Percentiles rank a stretch among this genome's conserved stretches.
Conservation (phyloP, 2,888 invertebrate species). For the Keiferia lycopersicella region DNA sequence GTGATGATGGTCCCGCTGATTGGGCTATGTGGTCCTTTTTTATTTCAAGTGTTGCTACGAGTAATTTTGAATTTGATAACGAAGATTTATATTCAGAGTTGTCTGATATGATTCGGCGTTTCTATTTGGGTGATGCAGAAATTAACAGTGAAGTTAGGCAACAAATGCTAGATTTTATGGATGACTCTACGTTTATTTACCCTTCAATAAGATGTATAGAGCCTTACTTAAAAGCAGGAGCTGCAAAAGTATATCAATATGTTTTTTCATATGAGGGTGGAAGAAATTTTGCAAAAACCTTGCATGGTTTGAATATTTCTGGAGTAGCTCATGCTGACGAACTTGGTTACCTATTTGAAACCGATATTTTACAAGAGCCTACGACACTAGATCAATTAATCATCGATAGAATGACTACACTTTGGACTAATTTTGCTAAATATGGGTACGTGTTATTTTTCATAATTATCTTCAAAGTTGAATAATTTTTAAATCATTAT, state of each 20-base stretch:
- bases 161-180: background rate
- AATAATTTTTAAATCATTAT: too few species aligned
- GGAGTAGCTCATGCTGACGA: constrained; percentile 53
- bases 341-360: constrained; percentile 54
- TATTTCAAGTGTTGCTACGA: background rate
- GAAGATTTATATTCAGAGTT: constrained; percentile 34
- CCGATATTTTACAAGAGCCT: constrained; percentile 26
- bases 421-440: constrained; percentile 49
- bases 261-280: constrained; percentile 37
- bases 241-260: constrained; percentile 28
- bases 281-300: constrained; percentile 40
- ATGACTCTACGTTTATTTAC: constrained; percentile 24
- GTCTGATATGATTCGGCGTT: background rate
- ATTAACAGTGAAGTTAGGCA: background rate
- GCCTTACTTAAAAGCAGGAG: constrained; percentile 43
- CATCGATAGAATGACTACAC: constrained; percentile 55
- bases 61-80: constrained; percentile 36
- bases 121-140: constrained; percentile 25
- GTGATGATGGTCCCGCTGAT: constrained; percentile 32
- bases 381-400: constrained; percentile 46
- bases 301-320: constrained; percentile 36
- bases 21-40: constrained; percentile 34
- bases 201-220: constrained; percentile 34
- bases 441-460: constrained; percentile 8
- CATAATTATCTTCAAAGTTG: background rate